A percentile compares a stretch with the other conserved stretches of the same genome.
phyloP scores from a whole-genome alignment of 2,888 invertebrate genomes.

The Dolichopus griseipennis region DNA sequence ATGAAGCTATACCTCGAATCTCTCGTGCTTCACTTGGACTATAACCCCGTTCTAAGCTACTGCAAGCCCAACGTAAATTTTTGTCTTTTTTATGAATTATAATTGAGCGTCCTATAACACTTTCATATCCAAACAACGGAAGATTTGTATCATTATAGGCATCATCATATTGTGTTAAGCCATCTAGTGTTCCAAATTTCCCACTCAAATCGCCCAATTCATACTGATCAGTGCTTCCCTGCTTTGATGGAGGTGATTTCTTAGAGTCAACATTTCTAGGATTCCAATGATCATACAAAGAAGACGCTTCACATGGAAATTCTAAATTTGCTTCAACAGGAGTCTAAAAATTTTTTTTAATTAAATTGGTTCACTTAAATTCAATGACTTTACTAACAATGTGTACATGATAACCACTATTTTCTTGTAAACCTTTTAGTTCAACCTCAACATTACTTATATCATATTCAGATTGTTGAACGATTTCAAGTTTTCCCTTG shows the following conservation, averaged over 20 bases:
- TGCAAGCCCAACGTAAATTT: conserved; percentile 71
- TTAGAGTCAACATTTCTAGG: conserved; percentile 63
- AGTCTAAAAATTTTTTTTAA: conserved; percentile 47
- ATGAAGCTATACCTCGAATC: conserved; percentile 78
- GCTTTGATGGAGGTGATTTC: conserved; percentile 50
- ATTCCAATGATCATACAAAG: conserved; percentile 80
- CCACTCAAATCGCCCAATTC: conserved; percentile 78
- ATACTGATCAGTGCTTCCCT: conserved; percentile 76
- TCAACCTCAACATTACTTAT: conserved; percentile 67
- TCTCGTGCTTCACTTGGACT: conserved; percentile 80
- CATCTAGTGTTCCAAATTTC: conserved; percentile 72
- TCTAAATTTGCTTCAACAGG: conserved; percentile 73
- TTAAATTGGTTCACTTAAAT: not conserved
- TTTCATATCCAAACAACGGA: conserved; percentile 70
- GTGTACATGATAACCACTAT: conserved; percentile 73
- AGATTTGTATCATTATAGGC: conserved; percentile 71
- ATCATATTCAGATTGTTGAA: conserved; percentile 81
- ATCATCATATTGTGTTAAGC: conserved; percentile 49
- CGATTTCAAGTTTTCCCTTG: conserved; percentile 68
- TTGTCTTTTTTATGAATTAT: conserved; percentile 65
- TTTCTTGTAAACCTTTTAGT: conserved; percentile 59
- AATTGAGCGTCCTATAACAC: conserved; percentile 77
- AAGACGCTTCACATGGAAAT: conserved; percentile 78
- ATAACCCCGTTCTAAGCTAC: conserved; percentile 76
- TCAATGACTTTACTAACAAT: conserved; percentile 48